Percentiles rank a stretch among this genome's conserved stretches.
phyloP scores from a whole-genome alignment of 1,140 invertebrate species.

The Samia ricini region DNA sequence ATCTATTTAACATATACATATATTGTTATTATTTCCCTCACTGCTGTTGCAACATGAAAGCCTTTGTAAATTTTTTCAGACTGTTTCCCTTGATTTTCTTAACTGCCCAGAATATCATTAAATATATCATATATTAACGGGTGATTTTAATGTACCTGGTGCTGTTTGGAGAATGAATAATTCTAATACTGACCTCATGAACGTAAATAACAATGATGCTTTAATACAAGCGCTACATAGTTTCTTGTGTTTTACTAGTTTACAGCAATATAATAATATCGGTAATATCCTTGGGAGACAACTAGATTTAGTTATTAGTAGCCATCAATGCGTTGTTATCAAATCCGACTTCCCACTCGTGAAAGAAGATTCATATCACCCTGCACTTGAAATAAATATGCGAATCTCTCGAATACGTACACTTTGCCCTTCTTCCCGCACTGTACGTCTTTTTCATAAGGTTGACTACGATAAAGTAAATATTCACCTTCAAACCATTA shows the following conservation, averaged over 20 bases:
- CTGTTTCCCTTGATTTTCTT: background rate
- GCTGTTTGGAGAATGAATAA: conserved; percentile 3
- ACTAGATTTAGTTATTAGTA: too few relatives aligned
- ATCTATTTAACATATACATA: conserved; percentile 4
- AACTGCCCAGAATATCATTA: background rate
- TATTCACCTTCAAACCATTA: conserved; percentile 2
- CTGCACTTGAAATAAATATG: conserved; percentile 9
- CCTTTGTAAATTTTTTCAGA: background rate
- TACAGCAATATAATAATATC: conserved; percentile 7
- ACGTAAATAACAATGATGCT: conserved; percentile 3
- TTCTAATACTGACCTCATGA: too few relatives aligned
- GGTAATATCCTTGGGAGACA: too few relatives aligned
- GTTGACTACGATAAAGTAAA: conserved; percentile 19
- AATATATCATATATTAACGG: conserved; percentile 2
- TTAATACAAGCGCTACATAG: background rate
- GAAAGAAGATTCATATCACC: conserved; percentile 19
- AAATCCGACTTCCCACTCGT: conserved; percentile 8
- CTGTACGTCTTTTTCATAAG: conserved; percentile 14
- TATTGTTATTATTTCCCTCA: conserved; percentile 21
- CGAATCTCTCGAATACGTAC: background rate
- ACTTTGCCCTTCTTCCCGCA: conserved; percentile 3
- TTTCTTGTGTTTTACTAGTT: conserved; percentile 13
- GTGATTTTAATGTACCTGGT: conserved; percentile 26
- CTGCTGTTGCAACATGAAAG: background rate
- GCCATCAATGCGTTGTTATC: too few relatives aligned